Conservation (phyloP, 2,888 invertebrate genomes). For the Caenorhabditis sp. region DNA sequence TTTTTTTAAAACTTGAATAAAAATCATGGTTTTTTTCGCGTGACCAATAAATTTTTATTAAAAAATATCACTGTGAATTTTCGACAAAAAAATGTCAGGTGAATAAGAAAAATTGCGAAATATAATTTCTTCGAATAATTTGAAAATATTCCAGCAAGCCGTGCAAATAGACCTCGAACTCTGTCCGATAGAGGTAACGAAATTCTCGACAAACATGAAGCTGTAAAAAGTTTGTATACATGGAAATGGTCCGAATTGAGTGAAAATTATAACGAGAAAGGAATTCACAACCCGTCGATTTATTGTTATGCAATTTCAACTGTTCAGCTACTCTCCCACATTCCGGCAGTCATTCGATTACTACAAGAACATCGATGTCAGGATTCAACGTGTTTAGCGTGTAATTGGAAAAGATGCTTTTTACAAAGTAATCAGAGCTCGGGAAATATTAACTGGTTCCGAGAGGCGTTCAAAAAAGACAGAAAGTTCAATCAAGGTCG, state of each 20-base stretch:
- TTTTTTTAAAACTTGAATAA: slow-evolving; percentile 5
- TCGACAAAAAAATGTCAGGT: no score
- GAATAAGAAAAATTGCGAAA: no score
- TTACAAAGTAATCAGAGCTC: slow-evolving; percentile 10
- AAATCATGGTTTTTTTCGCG: slow-evolving; percentile 2
- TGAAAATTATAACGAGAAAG: slow-evolving; percentile 31
- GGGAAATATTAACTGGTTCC: slow-evolving; percentile 28
- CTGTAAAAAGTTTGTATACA: slow-evolving; percentile 20
- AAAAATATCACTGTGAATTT: no score
- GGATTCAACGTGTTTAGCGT: slow-evolving; percentile 18
- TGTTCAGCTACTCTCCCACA: slow-evolving; percentile 30
- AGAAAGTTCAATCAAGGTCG: slow-evolving; percentile 37
- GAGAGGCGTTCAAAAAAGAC: slow-evolving; percentile 26
- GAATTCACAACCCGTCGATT: slow-evolving; percentile 35
- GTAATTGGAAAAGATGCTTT: slow-evolving; percentile 33
- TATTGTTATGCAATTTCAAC: slow-evolving; percentile 40
- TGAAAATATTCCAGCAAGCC: slow-evolving; percentile 19
- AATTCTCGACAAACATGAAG: slow-evolving; percentile 37
- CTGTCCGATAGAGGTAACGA: slow-evolving; percentile 38
- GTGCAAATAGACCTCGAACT: slow-evolving; percentile 34
- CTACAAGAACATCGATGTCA: slow-evolving; percentile 35
- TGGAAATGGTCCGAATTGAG: slow-evolving; percentile 27
- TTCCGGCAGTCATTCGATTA: slow-evolving; percentile 27
- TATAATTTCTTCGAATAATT: no score
- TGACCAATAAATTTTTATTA: neutral